Percentiles rank a stretch among this genome's conserved stretches.
phyloP scores from a whole-genome alignment of 1,140 invertebrate species.

The Apis mellifera region DNA sequence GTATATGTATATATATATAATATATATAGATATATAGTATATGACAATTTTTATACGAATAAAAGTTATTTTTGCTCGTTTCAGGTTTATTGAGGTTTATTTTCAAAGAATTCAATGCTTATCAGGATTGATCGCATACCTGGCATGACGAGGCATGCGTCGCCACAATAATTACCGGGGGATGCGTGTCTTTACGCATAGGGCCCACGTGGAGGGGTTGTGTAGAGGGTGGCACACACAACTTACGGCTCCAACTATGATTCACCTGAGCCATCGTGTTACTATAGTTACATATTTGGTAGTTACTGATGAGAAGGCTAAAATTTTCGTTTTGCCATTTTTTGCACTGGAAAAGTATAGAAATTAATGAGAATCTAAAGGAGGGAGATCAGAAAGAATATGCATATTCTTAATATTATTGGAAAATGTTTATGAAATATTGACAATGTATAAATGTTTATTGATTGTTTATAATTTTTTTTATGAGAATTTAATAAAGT shows the following conservation, averaged over 20 bases:
- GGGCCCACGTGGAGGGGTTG: conserved; percentile 27
- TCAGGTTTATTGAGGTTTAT: conserved; percentile 16
- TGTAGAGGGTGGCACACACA: conserved; percentile 61
- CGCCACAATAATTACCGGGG: conserved; percentile 62
- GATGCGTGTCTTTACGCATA: conserved; percentile 67
- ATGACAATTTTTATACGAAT: too few species aligned
- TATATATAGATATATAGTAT: too few species aligned
- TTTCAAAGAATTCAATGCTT: conserved; percentile 57
- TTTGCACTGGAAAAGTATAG: too few species aligned
- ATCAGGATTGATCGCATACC: conserved; percentile 63
- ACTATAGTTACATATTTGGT: conserved; percentile 61
- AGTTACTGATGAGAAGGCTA: background rate
- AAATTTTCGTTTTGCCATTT: background rate
- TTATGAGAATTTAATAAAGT: too few species aligned
- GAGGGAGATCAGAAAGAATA: too few species aligned
- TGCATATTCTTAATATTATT: too few species aligned
- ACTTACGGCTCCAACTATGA: conserved; percentile 61
- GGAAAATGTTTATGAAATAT: too few species aligned
- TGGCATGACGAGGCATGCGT: conserved; percentile 69
- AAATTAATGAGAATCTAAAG: too few species aligned
- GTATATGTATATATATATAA: too few species aligned
- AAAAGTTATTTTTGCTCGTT: conserved; percentile 1
- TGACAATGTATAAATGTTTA: too few species aligned
- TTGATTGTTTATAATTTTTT: too few species aligned
- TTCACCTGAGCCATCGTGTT: conserved; percentile 67